Percentiles rank a stretch among this genome's conserved stretches.
phyloP scores from a whole-genome alignment of 2,797 vertebrate species.

The Mallotus villosus region DNA sequence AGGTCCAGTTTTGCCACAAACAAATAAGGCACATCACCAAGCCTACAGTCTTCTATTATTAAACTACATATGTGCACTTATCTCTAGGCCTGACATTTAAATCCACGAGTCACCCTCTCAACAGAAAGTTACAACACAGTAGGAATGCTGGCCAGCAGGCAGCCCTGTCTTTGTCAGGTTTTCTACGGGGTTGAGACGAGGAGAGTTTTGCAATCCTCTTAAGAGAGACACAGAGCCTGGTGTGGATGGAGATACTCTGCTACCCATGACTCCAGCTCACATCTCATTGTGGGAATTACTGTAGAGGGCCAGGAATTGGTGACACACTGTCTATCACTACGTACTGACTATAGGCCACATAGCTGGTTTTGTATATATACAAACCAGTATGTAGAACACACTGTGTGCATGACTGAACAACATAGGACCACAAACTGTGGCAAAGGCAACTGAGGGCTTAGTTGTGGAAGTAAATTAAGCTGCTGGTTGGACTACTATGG shows the following conservation, averaged over 20 bases:
- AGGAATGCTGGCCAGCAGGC: conserved; percentile 8
- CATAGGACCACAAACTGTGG: conserved; percentile 20
- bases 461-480: conserved; percentile 6
- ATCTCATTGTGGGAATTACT: conserved; percentile 54
- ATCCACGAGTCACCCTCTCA: too few species aligned
- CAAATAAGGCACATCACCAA: too few species aligned
- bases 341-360: conserved; percentile 41
- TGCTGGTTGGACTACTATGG: background rate
- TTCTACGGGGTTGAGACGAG: conserved; percentile 42
- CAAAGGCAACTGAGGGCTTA: conserved; percentile 28
- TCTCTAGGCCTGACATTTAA: background rate
- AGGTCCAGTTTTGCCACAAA: too few species aligned
- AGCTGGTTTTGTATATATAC: conserved; percentile 52
- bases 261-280: conserved; percentile 43
- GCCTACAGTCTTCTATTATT: too few species aligned
- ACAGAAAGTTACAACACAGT: background rate
- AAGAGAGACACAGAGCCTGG: conserved; percentile 34
- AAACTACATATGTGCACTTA: too few species aligned
- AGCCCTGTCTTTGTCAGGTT: conserved; percentile 8
- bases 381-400: conserved; percentile 33
- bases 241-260: conserved; percentile 46
- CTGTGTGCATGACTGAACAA: conserved; percentile 45
- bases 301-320: conserved; percentile 41
- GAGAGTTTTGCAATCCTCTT: conserved; percentile 65
- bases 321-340: conserved; percentile 28